Percentiles rank a stretch among this genome's conserved stretches.
Evolutionary conservation across 2,888 invertebrate genomes (phyloP).

Genomic region (Agelastica alni): DNA sequence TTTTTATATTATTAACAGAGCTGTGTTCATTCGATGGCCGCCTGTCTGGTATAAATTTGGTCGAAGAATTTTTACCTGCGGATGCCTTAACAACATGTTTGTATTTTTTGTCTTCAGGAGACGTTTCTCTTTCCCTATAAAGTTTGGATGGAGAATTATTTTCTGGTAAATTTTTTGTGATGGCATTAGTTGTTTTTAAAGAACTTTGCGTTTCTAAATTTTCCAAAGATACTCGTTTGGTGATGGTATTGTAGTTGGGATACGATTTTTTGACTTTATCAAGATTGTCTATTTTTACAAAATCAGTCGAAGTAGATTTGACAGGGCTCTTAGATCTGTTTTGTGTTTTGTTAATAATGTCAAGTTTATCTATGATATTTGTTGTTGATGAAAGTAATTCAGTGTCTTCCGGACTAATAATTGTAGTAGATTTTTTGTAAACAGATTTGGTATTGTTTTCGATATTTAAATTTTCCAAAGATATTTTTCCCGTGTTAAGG

Average conservation of each 20-base stretch:
- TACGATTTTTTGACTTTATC: not conserved
- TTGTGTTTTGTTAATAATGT: not conserved
- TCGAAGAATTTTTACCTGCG: constrained; percentile 32
- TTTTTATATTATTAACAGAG: constrained; percentile 31
- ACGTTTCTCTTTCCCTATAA: not conserved
- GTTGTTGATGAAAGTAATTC: too few relatives aligned
- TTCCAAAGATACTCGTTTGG: constrained; percentile 13
- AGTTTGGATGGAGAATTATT: constrained; percentile 4
- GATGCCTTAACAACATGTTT: constrained; percentile 17
- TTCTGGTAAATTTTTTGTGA: constrained; percentile 22
- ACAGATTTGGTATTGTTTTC: not conserved
- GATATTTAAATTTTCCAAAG: constrained; percentile 7
- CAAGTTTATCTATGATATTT: too few relatives aligned
- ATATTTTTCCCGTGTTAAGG: constrained; percentile 2
- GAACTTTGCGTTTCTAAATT: constrained; percentile 10
- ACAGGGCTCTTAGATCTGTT: not conserved
- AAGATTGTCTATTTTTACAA: not conserved
- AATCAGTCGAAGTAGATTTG: not conserved
- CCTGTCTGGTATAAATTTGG: constrained; percentile 37
- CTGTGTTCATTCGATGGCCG: constrained; percentile 39
- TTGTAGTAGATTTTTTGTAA: not conserved
- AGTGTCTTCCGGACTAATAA: not conserved
- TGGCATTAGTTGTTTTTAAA: constrained; percentile 22
- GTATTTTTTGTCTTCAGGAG: not conserved
- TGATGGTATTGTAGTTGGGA: constrained; percentile 7